A percentile compares a stretch with the other conserved stretches of the same genome.
Evolutionary conservation across 1,140 invertebrate genomes (phyloP).

Genomic region (Lasioglossum baleicum): DNA sequence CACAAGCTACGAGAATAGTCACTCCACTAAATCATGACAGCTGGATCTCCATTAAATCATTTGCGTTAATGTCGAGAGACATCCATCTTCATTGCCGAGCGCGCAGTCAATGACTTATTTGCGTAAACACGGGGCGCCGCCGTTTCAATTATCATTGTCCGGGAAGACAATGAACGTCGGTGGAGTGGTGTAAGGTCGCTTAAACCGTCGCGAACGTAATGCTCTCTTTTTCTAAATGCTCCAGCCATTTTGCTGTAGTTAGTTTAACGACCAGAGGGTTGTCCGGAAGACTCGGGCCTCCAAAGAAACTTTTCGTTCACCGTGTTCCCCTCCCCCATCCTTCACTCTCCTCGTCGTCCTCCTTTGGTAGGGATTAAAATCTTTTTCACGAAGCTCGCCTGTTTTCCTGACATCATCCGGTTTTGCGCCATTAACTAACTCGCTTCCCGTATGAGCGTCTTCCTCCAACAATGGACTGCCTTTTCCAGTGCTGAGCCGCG

Average conservation of each 20-base stretch:
- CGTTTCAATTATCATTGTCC: not conserved
- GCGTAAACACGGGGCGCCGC: too few relatives aligned
- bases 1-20: too few relatives aligned
- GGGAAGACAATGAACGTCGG: not conserved
- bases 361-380: constrained; percentile 46
- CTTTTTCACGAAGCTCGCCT: constrained; percentile 15
- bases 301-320: constrained; percentile 37
- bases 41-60: too few relatives aligned
- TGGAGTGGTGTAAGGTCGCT: not conserved
- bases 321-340: constrained; percentile 2
- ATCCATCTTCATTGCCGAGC: too few relatives aligned
- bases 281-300: constrained; percentile 4
- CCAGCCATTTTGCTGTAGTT: not conserved
- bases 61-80: too few relatives aligned
- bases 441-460: constrained; percentile 20
- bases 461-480: constrained; percentile 29
- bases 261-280: constrained; percentile 3
- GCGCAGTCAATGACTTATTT: too few relatives aligned
- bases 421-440: constrained; percentile 52
- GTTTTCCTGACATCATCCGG: constrained; percentile 30
- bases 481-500: constrained; percentile 15
- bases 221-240: not conserved
- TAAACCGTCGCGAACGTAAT: not conserved
- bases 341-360: not conserved
- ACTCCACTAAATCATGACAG: too few relatives aligned